Evolutionary conservation across 1,140 invertebrate genomes (phyloP).

Genomic region (Goniozus legneri): DNA sequence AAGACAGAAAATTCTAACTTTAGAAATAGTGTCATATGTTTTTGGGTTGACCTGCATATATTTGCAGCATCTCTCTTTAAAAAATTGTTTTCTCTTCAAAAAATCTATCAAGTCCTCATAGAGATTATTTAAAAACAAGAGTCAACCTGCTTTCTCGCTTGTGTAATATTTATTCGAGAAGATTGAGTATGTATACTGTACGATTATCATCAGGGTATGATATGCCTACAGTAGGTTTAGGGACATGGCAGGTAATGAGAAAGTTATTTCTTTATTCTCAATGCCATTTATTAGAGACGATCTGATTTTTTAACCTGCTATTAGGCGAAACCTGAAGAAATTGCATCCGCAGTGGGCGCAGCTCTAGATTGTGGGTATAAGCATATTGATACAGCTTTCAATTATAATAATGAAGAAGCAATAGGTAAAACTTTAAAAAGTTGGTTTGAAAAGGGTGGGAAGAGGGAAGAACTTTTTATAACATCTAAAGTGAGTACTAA

Average conservation of each 20-base stretch:
- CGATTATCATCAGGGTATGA: slow-evolving; percentile 46
- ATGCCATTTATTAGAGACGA: slow-evolving; percentile 5
- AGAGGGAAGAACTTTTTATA: slow-evolving; percentile 76
- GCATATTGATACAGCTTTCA: slow-evolving; percentile 78
- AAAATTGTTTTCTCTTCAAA: neutral
- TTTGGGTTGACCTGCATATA: too few relatives aligned
- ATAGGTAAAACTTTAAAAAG: slow-evolving; percentile 73
- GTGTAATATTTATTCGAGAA: neutral
- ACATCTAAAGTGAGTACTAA: slow-evolving; percentile 72
- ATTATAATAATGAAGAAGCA: slow-evolving; percentile 77
- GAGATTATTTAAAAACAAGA: neutral
- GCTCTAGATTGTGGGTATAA: slow-evolving; percentile 67
- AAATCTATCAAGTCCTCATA: neutral
- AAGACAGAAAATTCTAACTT: too few relatives aligned
- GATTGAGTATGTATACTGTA: slow-evolving; percentile 32
- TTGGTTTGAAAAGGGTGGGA: slow-evolving; percentile 69
- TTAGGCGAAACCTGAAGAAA: slow-evolving; percentile 66
- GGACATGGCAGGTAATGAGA: slow-evolving; percentile 72
- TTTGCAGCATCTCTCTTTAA: neutral
- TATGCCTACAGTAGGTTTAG: slow-evolving; percentile 74
- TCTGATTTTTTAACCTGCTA: neutral
- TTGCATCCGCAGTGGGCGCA: slow-evolving; percentile 64
- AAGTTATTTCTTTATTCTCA: too few relatives aligned
- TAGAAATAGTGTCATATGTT: slow-evolving; percentile 26
- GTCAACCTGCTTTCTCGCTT: too few relatives aligned